Evolutionary conservation across 2,113 vertebrate genomes (phyloP).

Genomic region (Oncorhynchus tshawytscha): DNA sequence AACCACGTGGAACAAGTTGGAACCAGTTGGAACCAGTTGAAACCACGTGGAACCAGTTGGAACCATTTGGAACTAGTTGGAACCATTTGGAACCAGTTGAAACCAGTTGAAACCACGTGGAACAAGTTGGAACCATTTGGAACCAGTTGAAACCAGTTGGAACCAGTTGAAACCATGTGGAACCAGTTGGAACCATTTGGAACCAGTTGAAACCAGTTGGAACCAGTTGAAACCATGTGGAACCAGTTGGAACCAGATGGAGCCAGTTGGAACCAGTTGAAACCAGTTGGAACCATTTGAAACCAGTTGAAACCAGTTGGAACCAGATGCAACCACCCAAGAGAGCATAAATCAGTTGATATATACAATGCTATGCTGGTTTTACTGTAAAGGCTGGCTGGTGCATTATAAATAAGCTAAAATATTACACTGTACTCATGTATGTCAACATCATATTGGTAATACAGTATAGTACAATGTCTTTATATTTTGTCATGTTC

Average conservation of each 20-base stretch:
- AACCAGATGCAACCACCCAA: conserved; percentile 25
- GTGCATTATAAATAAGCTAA: conserved; percentile 70
- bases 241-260: no score
- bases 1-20: not conserved
- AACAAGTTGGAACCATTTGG: not conserved
- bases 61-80: no score
- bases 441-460: conserved; percentile 41
- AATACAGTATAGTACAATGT: conserved; percentile 48
- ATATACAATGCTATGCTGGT: conserved; percentile 70
- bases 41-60: no score
- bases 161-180: no score
- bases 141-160: conserved; percentile 41
- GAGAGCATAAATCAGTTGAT: conserved; percentile 52
- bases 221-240: conserved; percentile 2
- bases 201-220: no score
- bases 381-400: conserved; percentile 54
- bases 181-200: no score
- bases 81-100: rapidly evolving
- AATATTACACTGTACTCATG: conserved; percentile 46
- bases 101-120: no score
- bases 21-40: no score
- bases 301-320: no score
- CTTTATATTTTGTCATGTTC: conserved; percentile 42
- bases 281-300: no score
- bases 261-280: not conserved